Evolutionary conservation across 35 echinoderm and acorn worm species (phyloP).

Genomic region (Diadema setosum): DNA sequence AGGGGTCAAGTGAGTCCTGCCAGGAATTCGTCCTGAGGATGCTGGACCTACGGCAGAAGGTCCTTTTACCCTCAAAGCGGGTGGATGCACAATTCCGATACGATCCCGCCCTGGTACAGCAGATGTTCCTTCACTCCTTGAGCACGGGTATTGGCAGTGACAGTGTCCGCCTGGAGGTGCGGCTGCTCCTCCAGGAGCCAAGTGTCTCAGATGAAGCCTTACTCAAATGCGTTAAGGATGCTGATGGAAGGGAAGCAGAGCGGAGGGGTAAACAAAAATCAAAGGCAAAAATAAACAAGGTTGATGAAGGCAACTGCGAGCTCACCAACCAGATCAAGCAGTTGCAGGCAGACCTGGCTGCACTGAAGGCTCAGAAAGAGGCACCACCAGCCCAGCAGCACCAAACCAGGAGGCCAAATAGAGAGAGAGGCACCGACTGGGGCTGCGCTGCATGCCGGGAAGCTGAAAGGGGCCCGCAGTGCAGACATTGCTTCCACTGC

Average conservation of each 20-base stretch:
- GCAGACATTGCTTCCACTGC: neutral
- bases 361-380: neutral
- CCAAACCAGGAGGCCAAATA: neutral
- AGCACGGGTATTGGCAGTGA: too few species aligned
- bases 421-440: neutral
- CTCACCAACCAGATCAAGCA: neutral
- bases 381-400: neutral
- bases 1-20: too few species aligned
- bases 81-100: too few species aligned
- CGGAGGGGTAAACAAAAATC: neutral
- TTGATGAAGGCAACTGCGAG: neutral
- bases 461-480: neutral
- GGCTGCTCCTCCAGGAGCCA: too few species aligned
- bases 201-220: too few species aligned
- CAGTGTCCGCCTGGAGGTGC: too few species aligned
- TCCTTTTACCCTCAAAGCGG: too few species aligned
- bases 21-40: too few species aligned
- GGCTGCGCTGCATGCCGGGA: neutral
- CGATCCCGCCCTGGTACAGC: too few species aligned
- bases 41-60: too few species aligned
- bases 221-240: too few species aligned
- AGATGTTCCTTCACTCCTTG: too few species aligned
- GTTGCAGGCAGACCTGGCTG: conserved; percentile 15
- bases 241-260: neutral
- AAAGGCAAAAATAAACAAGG: neutral